phyloP scores from a whole-genome alignment of 2,888 invertebrate genomes.

The Ophion ventricosus region DNA sequence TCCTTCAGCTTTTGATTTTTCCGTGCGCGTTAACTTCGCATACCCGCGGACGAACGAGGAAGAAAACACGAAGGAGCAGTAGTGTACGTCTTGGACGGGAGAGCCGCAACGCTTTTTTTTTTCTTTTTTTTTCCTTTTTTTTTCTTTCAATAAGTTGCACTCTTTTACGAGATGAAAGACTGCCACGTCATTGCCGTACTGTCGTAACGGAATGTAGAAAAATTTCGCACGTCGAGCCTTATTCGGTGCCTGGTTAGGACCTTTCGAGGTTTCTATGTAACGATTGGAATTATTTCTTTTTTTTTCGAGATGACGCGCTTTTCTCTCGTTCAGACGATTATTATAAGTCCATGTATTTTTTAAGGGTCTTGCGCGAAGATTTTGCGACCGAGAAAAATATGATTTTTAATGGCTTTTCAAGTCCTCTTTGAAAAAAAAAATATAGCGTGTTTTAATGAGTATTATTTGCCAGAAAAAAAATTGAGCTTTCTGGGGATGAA shows the following conservation, averaged over 20 bases:
- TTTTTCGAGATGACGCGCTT: not conserved
- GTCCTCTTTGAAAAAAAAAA: no score
- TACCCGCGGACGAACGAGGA: conserved; percentile 33
- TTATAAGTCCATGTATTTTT: no score
- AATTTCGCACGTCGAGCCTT: not conserved
- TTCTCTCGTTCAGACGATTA: no score
- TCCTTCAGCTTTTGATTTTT: conserved; percentile 47
- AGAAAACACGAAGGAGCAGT: conserved; percentile 35
- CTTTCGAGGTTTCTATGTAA: no score
- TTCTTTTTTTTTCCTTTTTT: conserved; percentile 11
- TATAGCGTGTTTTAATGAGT: no score
- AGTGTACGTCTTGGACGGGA: conserved; percentile 29
- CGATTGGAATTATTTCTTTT: not conserved
- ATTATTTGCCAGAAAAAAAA: no score
- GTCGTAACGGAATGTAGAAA: conserved; percentile 11
- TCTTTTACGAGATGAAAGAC: conserved; percentile 36
- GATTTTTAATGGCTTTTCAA: no score
- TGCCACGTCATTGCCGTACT: conserved; percentile 47
- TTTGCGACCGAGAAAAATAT: no score
- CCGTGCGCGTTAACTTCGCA: conserved; percentile 52
- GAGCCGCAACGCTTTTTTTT: not conserved
- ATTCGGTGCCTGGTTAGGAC: not conserved
- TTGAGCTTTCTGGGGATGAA: not conserved
- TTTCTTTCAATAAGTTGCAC: conserved; percentile 38
- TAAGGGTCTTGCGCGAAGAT: no score